phyloP scores from a whole-genome alignment of 1,140 invertebrate species.

The Prorops nasuta region DNA sequence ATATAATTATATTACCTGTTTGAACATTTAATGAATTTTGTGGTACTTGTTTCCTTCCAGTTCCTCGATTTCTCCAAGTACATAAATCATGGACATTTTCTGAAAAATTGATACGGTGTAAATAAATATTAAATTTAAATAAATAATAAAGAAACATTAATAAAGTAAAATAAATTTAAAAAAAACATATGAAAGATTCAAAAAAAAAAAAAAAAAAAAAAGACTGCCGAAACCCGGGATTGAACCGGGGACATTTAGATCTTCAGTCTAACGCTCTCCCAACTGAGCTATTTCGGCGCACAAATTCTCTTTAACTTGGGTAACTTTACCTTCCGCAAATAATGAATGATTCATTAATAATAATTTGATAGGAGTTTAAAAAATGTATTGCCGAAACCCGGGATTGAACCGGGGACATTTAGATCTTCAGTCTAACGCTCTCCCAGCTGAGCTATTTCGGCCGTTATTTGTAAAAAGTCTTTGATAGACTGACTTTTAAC shows the following conservation, averaged over 20 bases:
- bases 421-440: conserved; percentile 64
- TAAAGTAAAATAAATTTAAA: not conserved
- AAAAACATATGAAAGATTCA: not conserved
- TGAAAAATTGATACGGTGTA: no score
- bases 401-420: conserved; percentile 62
- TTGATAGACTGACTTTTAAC: no score
- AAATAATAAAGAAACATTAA: conserved; percentile 14
- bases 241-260: conserved; percentile 62
- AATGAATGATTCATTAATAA: no score
- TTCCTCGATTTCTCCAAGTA: no score
- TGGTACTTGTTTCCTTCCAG: no score
- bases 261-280: conserved; percentile 63
- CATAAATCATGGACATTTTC: no score
- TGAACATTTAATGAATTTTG: no score
- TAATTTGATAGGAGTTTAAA: no score
- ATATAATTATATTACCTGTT: no score
- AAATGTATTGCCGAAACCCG: conserved; percentile 37
- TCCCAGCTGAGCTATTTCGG: conserved; percentile 65
- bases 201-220: conserved; percentile 15
- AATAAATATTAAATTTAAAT: not conserved
- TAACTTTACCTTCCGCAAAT: no score
- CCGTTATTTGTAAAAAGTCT: no score
- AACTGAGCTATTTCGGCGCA: conserved; percentile 63
- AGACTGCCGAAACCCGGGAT: conserved; percentile 48
- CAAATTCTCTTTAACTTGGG: no score